Evolutionary conservation across 2,113 vertebrate species (phyloP), one percentile per base, ranked within the genome.

Genomic region (Tachycineta bicolor): DNA sequence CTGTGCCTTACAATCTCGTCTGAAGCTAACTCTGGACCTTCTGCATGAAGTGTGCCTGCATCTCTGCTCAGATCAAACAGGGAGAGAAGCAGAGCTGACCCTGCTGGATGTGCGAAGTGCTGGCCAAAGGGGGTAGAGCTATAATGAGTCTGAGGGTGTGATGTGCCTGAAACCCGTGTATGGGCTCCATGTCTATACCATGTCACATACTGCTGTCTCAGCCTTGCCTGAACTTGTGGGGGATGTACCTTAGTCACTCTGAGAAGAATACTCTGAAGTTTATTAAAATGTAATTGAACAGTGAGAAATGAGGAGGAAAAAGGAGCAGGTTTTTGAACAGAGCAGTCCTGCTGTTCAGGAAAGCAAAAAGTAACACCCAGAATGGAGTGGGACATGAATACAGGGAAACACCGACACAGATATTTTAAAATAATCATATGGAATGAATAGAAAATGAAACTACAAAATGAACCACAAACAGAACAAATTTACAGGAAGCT

Each of bases 391-490:
- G 21, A 83, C 33, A 31, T 47, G 74, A 62, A 85, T 46, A 67
- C 4, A 47, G 31, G 41, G 80, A 93, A 87, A 92, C 64, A 78
- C 28, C 0, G 0, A 64, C 33, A 78, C 6, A 67, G 80, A 56
- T 80, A 47, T 37, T 86, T 90, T 55, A 83, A 81, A 95, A 87
- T 58, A 94, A 78, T 25, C 26, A 16, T 59, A 80, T 77, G 75
- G 62, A 88, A 84, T 76, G 87, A 92, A 92, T 75, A 70, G 76
- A 81, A 68, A 92, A 85, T 55, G 52, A 94, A 93, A 88, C 83
- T 56, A 64, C 88, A 88, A 95, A 93, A 90, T 90, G 53, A 94
- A 89, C 75, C 79, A 67, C 87, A 91, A 97, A 96, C 52, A 95
- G 90, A 95, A 83, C 43, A 64, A 96, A 81, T 87, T 95, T 91